Evolutionary conservation across 2,888 invertebrate species (phyloP).

Genomic region (Amphipyra tragopoginis): DNA sequence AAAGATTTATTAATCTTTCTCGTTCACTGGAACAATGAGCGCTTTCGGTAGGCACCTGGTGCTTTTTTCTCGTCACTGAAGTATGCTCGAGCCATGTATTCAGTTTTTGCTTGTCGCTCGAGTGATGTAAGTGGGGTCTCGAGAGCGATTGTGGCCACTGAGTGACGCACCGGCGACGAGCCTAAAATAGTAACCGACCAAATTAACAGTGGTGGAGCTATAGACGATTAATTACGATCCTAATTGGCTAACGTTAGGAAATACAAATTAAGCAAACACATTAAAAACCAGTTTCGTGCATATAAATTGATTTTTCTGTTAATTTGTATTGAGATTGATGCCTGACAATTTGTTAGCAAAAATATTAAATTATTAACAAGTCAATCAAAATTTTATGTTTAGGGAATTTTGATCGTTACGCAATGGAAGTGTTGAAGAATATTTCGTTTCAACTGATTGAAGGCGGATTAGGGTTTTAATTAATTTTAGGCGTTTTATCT

Average conservation of each 20-base stretch:
- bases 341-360: constrained; percentile 45
- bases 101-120: constrained; percentile 79
- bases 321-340: constrained; percentile 52
- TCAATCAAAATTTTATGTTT: constrained; percentile 50
- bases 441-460: constrained; percentile 46
- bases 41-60: constrained; percentile 88
- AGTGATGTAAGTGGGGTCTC: constrained; percentile 76
- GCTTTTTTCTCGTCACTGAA: constrained; percentile 83
- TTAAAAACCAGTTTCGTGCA: constrained; percentile 42
- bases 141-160: constrained; percentile 71
- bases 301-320: constrained; percentile 46
- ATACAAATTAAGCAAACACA: constrained; percentile 49
- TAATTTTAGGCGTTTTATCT: constrained; percentile 59
- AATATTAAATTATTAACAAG: constrained; percentile 52
- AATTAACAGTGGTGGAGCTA: constrained; percentile 28
- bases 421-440: constrained; percentile 33
- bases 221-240: constrained; percentile 35
- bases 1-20: constrained; percentile 89
- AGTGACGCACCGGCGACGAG: constrained; percentile 43
- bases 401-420: constrained; percentile 36
- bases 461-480: constrained; percentile 58
- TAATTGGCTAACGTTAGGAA: constrained; percentile 50
- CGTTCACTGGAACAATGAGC: constrained; percentile 86
- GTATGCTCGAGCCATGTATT: constrained; percentile 78
- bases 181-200: constrained; percentile 44